Conservation (phyloP, 2,888 invertebrate species). For the Smittia aterrima region DNA sequence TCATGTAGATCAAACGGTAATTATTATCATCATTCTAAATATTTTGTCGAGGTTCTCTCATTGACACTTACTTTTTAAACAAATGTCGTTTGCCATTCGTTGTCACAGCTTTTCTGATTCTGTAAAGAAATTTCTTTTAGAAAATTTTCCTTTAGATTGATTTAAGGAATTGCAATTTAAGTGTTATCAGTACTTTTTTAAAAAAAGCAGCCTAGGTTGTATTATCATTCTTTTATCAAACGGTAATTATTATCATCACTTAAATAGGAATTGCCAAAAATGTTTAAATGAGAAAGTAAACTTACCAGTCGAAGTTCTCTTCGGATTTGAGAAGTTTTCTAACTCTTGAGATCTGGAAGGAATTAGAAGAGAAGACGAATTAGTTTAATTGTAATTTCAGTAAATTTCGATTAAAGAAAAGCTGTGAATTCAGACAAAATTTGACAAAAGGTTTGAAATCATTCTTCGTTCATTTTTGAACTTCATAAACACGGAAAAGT, state of each 20-base stretch:
- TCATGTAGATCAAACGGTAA: constrained; percentile 39
- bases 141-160: neutral
- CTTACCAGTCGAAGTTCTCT: too few relatives aligned
- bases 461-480: neutral
- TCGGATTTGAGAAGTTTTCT: too few relatives aligned
- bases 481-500: constrained; percentile 17
- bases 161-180: neutral
- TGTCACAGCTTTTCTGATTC: neutral
- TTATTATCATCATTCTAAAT: constrained; percentile 36
- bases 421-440: neutral
- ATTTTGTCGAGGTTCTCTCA: neutral
- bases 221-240: constrained; percentile 42
- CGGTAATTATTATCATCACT: constrained; percentile 43
- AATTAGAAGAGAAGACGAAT: too few relatives aligned
- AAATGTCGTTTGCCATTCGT: neutral
- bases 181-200: constrained; percentile 34
- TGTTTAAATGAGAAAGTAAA: too few relatives aligned
- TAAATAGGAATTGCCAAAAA: neutral
- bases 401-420: too few relatives aligned
- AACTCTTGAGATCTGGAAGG: too few relatives aligned
- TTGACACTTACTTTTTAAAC: neutral
- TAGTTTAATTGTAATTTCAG: too few relatives aligned
- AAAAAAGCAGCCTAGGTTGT: constrained; percentile 42
- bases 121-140: constrained; percentile 4
- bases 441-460: constrained; percentile 3